These are phyloP conservation scores for Elanus axillaris DNA, from an alignment of 2,113 vertebrate genomes.

Conservation along the genomic window DNA sequence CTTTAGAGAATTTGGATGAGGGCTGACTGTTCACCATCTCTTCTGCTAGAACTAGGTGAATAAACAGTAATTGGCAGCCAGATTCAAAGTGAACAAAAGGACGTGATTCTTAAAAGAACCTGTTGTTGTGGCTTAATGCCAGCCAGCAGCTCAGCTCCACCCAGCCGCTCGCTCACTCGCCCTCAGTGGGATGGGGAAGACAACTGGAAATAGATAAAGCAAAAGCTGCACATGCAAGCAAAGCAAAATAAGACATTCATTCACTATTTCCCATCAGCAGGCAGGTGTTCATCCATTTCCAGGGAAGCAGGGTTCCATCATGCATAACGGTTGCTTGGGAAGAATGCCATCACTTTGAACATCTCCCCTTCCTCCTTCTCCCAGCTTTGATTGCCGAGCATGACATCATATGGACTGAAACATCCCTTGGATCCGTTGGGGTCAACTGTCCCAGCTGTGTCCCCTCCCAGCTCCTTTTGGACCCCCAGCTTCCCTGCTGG, in stretches of 20 bases:
- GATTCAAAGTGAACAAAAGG: neutral
- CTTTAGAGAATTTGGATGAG: neutral
- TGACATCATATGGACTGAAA: fast-evolving
- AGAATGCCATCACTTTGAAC: neutral
- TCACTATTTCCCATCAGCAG: neutral
- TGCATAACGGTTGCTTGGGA: fast-evolving
- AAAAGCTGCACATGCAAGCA: neutral
- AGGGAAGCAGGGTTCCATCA: neutral
- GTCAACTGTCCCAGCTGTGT: neutral
- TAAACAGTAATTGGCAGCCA: neutral
- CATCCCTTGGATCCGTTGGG: neutral
- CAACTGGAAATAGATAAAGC: neutral
- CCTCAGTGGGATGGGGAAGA: neutral
- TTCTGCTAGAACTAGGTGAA: neutral
- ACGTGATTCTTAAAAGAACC: neutral
- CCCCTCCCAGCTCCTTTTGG: fast-evolving
- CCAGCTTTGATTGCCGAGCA: neutral
- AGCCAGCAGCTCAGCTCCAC: neutral
- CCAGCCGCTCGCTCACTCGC: fast-evolving
- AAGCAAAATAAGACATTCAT: neutral
- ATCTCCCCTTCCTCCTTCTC: neutral
- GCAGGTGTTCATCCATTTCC: neutral
- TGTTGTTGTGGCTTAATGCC: neutral
- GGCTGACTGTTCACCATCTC: neutral
- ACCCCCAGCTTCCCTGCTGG: fast-evolving